phyloP scores from a whole-genome alignment of 2,797 vertebrate species.

The Ambastaia sidthimunki region DNA sequence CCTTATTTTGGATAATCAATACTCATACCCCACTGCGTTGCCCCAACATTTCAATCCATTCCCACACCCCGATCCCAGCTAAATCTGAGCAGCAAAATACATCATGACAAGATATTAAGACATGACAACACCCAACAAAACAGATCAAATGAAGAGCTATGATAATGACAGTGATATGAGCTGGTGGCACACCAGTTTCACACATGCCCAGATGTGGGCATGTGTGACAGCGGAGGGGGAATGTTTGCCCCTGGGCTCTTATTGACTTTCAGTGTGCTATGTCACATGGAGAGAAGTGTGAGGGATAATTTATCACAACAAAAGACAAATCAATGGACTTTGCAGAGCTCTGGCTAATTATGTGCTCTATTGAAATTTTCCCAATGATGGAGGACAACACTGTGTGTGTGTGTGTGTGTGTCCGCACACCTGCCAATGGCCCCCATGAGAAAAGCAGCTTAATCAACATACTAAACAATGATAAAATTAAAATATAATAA shows the following conservation, averaged over 20 bases:
- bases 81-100: background rate
- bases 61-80: background rate
- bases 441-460: too few species aligned
- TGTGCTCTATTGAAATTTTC: conserved; percentile 50
- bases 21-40: background rate
- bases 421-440: too few species aligned
- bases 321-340: conserved; percentile 59
- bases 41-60: background rate
- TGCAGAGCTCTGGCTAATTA: conserved; percentile 55
- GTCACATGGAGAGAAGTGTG: conserved; percentile 56
- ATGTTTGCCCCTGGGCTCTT: conserved; percentile 9
- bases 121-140: conserved; percentile 19
- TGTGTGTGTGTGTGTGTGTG: background rate
- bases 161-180: background rate
- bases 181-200: background rate
- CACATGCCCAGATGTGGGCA: background rate
- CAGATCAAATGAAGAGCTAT: background rate
- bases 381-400: conserved; percentile 39
- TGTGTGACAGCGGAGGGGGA: background rate
- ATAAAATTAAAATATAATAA: too few species aligned
- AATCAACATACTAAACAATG: too few species aligned
- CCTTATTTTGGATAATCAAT: background rate
- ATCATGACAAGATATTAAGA: background rate
- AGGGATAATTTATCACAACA: conserved; percentile 63
- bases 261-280: conserved; percentile 46